Evolutionary conservation across 1,140 invertebrate genomes (phyloP).

Genomic region (Nasonia giraulti): DNA sequence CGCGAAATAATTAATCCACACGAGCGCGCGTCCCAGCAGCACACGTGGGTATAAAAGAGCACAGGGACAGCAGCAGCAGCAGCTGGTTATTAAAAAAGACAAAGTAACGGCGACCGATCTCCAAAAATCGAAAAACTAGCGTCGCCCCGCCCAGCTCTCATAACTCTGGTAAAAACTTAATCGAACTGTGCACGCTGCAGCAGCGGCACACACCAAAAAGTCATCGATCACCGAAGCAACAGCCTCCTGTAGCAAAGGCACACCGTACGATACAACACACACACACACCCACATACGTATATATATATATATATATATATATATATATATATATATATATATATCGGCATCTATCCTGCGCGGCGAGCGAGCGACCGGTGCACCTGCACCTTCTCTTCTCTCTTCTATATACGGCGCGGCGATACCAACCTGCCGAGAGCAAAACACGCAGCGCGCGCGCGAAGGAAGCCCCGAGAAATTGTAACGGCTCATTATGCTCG

Average conservation of each 20-base stretch:
- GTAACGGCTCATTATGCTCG: constrained; percentile 24
- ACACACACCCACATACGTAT: not conserved
- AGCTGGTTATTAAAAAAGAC: not conserved
- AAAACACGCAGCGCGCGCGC: not conserved
- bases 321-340: too few species aligned
- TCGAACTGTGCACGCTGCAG: not conserved
- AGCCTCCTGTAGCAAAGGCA: not conserved
- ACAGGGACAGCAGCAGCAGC: too few species aligned
- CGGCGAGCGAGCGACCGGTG: not conserved
- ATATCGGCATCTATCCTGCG: not conserved
- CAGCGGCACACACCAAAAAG: not conserved
- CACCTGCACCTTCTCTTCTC: constrained; percentile 16
- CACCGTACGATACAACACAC: not conserved
- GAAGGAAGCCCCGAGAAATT: constrained; percentile 30
- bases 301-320: too few species aligned
- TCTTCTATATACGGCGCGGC: not conserved
- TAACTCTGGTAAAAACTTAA: not conserved
- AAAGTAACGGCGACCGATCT: not conserved
- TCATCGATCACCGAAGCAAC: not conserved
- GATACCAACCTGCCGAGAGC: not conserved
- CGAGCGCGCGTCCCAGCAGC: too few species aligned
- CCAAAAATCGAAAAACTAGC: not conserved
- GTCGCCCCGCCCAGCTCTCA: not conserved
- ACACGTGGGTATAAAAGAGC: too few species aligned
- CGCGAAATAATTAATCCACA: too few species aligned